A percentile compares a stretch with the other conserved stretches of the same genome.
phyloP scores from a whole-genome alignment of 1,140 invertebrate genomes.

The Anagrus nilaparvatae region DNA sequence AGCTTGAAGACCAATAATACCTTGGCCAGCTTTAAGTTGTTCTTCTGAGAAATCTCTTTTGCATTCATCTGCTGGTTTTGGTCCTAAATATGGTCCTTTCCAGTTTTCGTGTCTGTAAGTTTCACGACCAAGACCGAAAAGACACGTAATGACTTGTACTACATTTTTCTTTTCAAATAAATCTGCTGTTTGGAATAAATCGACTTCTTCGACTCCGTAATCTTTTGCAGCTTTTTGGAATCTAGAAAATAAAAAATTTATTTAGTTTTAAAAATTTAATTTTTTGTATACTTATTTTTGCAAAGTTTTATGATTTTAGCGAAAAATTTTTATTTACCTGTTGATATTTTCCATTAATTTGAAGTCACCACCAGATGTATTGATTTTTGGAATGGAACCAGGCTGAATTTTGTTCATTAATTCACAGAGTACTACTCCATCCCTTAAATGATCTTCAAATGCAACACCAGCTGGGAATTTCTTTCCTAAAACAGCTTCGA shows the following conservation, averaged over 20 bases:
- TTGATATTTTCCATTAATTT: slow-evolving; percentile 92
- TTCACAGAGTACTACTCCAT: slow-evolving; percentile 72
- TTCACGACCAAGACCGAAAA: slow-evolving; percentile 82
- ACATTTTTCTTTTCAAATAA: slow-evolving; percentile 91
- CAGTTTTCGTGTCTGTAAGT: slow-evolving; percentile 81
- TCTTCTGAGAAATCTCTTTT: slow-evolving; percentile 83
- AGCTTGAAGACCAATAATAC: slow-evolving; percentile 82
- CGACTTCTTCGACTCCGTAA: slow-evolving; percentile 83
- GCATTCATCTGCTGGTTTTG: slow-evolving; percentile 77
- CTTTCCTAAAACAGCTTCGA: slow-evolving; percentile 72
- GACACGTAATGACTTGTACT: slow-evolving; percentile 72
- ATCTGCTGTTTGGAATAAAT: slow-evolving; percentile 91
- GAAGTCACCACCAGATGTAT: slow-evolving; percentile 76
- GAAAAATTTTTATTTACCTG: slow-evolving; percentile 61
- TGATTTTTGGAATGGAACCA: slow-evolving; percentile 75
- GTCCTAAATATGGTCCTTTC: slow-evolving; percentile 73
- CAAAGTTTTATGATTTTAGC: too few species aligned
- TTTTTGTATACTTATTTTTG: too few species aligned
- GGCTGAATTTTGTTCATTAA: slow-evolving; percentile 81
- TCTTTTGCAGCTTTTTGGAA: slow-evolving; percentile 79
- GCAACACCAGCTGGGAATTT: slow-evolving; percentile 54
- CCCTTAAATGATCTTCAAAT: slow-evolving; percentile 69
- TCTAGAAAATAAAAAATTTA: too few species aligned
- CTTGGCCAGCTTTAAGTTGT: slow-evolving; percentile 70
- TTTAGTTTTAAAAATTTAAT: too few species aligned